These are phyloP conservation scores for Dinothrombium tinctorium DNA, from an alignment of 1,140 invertebrate genomes.

Conservation along the genomic window DNA sequence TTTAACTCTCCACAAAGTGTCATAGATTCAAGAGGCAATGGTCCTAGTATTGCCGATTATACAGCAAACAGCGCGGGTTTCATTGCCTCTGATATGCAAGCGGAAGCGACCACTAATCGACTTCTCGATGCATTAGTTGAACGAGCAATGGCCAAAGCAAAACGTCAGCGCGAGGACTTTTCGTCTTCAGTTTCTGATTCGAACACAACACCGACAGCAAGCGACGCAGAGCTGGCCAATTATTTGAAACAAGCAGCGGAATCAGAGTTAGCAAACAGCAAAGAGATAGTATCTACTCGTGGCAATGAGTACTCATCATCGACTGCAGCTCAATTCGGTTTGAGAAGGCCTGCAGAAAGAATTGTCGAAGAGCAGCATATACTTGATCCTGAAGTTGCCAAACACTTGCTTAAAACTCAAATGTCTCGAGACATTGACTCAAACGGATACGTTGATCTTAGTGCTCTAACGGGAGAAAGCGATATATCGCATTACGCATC, in stretches of 20 bases:
- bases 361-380: conserved; percentile 2
- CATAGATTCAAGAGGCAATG: no score
- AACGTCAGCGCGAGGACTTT: background rate
- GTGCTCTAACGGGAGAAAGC: no score
- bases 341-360: background rate
- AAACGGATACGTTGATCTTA: no score
- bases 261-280: background rate
- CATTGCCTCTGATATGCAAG: background rate
- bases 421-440: no score
- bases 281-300: background rate
- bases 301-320: background rate
- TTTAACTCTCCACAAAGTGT: no score
- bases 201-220: background rate
- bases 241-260: background rate
- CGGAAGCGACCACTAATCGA: conserved; percentile 2
- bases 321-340: background rate
- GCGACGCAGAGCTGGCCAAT: background rate
- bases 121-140: background rate
- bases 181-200: background rate
- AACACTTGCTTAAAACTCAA: background rate
- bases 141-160: background rate
- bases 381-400: background rate
- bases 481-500: no score
- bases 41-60: no score
- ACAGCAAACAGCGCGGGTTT: background rate